phyloP scores from a whole-genome alignment of 2,113 vertebrate genomes.

The Thymallus thymallus region DNA sequence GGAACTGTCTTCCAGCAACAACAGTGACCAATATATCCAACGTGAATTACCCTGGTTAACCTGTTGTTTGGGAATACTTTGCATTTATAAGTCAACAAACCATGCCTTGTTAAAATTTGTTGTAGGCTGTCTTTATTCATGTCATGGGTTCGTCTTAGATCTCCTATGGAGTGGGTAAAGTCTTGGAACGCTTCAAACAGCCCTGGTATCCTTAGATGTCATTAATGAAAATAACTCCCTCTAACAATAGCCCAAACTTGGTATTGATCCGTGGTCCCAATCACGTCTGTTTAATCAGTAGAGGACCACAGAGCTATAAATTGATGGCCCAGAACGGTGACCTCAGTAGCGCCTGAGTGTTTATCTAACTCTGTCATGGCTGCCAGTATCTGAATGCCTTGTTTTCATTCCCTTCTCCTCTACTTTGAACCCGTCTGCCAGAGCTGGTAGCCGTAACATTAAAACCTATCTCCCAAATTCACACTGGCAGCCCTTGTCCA shows the following conservation, averaged over 20 bases:
- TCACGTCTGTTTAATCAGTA: slow-evolving; percentile 38
- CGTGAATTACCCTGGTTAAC: slow-evolving; percentile 8
- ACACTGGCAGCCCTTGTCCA: not conserved
- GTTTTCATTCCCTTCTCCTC: slow-evolving; percentile 25
- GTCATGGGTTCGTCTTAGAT: not conserved
- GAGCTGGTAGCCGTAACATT: slow-evolving; percentile 12
- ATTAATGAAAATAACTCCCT: slow-evolving; percentile 29
- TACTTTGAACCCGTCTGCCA: slow-evolving; percentile 41
- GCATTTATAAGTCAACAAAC: not conserved
- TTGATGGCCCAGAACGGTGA: slow-evolving; percentile 40
- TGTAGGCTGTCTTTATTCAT: not conserved
- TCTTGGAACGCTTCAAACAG: not conserved
- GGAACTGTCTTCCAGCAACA: slow-evolving; percentile 1
- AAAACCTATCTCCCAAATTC: too few relatives aligned
- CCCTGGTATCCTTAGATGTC: slow-evolving; percentile 8
- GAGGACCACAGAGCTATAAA: slow-evolving; percentile 24
- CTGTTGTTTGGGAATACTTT: not conserved
- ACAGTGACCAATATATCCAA: not conserved
- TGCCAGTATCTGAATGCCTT: slow-evolving; percentile 49
- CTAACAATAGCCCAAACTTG: slow-evolving; percentile 13
- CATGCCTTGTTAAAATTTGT: not conserved
- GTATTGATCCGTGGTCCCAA: slow-evolving; percentile 32
- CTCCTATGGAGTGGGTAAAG: not conserved
- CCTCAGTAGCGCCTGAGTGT: slow-evolving; percentile 39
- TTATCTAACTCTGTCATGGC: slow-evolving; percentile 48